These are phyloP conservation scores for Drosophila melanosoma DNA, from an alignment of 2,888 invertebrate species.

Conservation along the genomic window DNA sequence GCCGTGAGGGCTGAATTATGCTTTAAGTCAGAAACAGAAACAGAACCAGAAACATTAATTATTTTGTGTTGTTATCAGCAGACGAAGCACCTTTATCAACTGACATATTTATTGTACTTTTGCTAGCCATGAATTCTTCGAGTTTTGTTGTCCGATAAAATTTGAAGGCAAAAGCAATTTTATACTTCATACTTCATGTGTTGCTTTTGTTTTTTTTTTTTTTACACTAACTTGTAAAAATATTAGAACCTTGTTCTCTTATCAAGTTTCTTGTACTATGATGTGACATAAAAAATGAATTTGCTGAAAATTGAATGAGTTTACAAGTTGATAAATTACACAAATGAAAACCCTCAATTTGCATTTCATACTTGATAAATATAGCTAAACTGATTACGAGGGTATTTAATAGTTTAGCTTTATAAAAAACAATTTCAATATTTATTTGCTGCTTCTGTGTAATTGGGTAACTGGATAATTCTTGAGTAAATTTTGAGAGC, in stretches of 20 bases:
- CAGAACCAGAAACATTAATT: not conserved
- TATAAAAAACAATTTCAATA: not conserved
- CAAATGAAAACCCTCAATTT: not conserved
- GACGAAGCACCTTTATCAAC: slow-evolving; percentile 41
- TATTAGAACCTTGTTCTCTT: not conserved
- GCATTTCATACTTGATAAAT: not conserved
- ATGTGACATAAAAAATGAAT: not conserved
- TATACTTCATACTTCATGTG: not conserved
- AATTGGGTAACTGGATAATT: not conserved
- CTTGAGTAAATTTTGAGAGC: slow-evolving; percentile 5
- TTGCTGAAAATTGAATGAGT: not conserved
- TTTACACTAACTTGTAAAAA: not conserved
- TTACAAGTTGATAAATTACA: not conserved
- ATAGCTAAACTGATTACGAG: not conserved
- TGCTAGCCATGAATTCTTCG: slow-evolving; percentile 24
- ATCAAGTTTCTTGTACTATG: not conserved
- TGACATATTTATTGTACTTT: slow-evolving; percentile 21
- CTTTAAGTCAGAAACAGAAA: not conserved
- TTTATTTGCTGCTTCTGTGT: slow-evolving; percentile 2
- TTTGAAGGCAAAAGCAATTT: slow-evolving; percentile 5
- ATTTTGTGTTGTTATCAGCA: slow-evolving; percentile 15
- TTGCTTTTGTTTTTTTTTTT: not conserved
- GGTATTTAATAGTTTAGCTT: not conserved
- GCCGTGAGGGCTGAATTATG: not conserved
- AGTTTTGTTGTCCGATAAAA: slow-evolving; percentile 38